Evolutionary conservation across 1,140 invertebrate species (phyloP).

Genomic region (Psix sp.): DNA sequence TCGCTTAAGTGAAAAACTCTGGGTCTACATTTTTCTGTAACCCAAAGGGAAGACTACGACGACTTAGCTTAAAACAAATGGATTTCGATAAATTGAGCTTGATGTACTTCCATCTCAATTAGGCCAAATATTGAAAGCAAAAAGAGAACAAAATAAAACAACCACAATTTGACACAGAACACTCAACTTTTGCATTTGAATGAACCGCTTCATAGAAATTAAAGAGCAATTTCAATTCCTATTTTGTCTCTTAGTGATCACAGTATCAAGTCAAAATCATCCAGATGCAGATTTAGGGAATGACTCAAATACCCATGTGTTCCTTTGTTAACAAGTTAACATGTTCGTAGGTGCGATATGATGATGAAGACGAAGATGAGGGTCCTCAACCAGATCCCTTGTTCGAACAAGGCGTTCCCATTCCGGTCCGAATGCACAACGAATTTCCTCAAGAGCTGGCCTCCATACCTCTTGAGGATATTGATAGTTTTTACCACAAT

Average conservation of each 20-base stretch:
- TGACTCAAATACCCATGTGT: background rate
- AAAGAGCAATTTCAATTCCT: conserved; percentile 50
- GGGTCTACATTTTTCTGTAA: too few species aligned
- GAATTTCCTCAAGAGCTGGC: conserved; percentile 93
- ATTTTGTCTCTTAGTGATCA: conserved; percentile 60
- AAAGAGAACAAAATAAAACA: conserved; percentile 25
- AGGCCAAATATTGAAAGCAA: too few species aligned
- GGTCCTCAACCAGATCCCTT: conserved; percentile 94
- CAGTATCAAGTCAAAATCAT: conserved; percentile 30
- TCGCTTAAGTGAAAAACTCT: too few species aligned
- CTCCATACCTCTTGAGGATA: conserved; percentile 96
- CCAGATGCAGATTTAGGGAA: conserved; percentile 38
- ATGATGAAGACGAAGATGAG: conserved; percentile 97
- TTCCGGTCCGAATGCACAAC: conserved; percentile 92
- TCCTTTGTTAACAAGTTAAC: background rate
- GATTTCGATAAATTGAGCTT: too few species aligned
- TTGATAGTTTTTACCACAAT: conserved; percentile 94
- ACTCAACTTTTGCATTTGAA: conserved; percentile 61
- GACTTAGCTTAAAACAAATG: background rate
- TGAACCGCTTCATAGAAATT: conserved; percentile 59
- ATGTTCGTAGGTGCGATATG: conserved; percentile 88
- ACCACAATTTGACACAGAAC: conserved; percentile 35
- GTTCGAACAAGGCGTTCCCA: conserved; percentile 92
- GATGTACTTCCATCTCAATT: too few species aligned
- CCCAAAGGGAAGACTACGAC: too few species aligned